Conservation (phyloP, 2,113 vertebrate species). For the Nipponia nippon region DNA sequence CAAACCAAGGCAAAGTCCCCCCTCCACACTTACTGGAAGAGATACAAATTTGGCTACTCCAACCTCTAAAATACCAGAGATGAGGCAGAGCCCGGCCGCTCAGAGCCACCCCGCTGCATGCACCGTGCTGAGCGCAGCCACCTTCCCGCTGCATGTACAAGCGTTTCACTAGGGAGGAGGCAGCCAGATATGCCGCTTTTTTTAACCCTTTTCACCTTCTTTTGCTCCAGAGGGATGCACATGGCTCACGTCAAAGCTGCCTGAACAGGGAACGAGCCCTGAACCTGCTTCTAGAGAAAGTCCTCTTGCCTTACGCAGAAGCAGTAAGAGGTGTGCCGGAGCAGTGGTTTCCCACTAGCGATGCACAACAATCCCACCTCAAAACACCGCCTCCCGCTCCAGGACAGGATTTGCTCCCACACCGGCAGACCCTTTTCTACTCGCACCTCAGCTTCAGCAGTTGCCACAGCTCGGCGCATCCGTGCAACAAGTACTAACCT, state of each 20-base stretch:
- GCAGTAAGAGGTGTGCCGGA: no score
- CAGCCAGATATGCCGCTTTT: fast-evolving
- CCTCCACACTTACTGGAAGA: neutral
- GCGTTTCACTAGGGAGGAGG: fast-evolving
- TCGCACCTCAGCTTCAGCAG: neutral
- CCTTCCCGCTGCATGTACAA: neutral
- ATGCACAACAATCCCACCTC: neutral
- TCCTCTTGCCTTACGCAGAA: neutral
- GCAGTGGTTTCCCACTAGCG: neutral
- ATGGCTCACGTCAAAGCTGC: neutral
- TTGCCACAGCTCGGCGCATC: neutral
- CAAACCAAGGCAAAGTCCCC: neutral
- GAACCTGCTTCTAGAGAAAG: neutral
- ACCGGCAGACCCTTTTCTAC: neutral
- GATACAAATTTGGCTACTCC: neutral
- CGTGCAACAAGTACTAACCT: neutral
- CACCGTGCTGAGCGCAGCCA: neutral
- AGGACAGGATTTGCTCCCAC: neutral
- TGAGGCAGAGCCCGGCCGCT: neutral
- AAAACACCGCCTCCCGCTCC: neutral
- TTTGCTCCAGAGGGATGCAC: neutral
- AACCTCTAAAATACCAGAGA: neutral
- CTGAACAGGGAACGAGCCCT: neutral
- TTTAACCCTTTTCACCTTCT: neutral
- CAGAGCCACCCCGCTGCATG: neutral